A percentile compares a stretch with the other conserved stretches of the same genome.
These are phyloP conservation scores for Phyllostomus discolor DNA, from an alignment of 2,113 vertebrate genomes.

Conservation along the genomic window DNA sequence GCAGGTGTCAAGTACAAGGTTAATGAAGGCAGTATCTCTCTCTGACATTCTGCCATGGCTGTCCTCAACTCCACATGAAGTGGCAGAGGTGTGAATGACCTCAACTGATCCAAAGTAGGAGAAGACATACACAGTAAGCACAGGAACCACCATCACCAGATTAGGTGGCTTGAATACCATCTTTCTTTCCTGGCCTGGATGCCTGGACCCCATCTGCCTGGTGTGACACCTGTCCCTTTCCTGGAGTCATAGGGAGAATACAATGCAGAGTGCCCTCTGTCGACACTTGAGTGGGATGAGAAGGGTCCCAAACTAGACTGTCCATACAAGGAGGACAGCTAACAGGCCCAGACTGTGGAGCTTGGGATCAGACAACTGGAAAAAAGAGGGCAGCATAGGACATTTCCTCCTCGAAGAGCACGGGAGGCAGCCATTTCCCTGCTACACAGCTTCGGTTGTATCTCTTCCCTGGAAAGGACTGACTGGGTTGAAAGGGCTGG, in stretches of 20 bases:
- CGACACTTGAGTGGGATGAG: background rate
- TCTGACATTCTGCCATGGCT: background rate
- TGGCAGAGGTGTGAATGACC: background rate
- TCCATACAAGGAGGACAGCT: background rate
- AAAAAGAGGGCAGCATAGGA: background rate
- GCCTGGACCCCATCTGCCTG: background rate
- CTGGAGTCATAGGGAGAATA: background rate
- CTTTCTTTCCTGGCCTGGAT: background rate
- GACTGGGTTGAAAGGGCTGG: background rate
- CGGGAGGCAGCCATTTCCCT: background rate
- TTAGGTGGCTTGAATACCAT: background rate
- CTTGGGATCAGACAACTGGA: background rate
- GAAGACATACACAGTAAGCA: background rate
- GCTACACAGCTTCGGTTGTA: background rate
- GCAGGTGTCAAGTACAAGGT: background rate
- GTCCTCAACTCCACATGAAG: background rate
- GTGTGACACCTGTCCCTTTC: background rate
- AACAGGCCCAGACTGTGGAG: background rate
- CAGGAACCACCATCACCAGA: background rate
- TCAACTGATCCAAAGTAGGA: background rate
- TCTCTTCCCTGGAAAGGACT: background rate
- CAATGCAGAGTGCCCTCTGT: background rate
- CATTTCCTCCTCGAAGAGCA: background rate
- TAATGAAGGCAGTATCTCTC: background rate
- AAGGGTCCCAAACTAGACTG: background rate